A percentile compares a stretch with the other conserved stretches of the same genome.
These are phyloP conservation scores for Onychomys leucogaster DNA, from an alignment of 2,797 vertebrate genomes.

Conservation along the genomic window DNA sequence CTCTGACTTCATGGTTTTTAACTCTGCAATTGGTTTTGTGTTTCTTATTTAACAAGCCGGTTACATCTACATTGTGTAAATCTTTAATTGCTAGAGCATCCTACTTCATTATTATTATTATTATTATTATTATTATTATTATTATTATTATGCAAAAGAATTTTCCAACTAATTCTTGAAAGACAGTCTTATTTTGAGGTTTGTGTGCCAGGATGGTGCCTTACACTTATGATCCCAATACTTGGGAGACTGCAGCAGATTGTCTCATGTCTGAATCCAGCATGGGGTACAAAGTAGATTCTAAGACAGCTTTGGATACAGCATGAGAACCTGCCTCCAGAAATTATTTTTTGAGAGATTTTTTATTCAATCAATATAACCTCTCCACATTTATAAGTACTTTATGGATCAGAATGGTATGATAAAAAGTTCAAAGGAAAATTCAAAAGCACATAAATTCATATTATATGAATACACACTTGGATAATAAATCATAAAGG, in stretches of 20 bases:
- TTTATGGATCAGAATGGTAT: neutral
- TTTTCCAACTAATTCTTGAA: conserved; percentile 24
- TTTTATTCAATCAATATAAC: neutral
- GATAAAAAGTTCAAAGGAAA: neutral
- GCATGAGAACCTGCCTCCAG: neutral
- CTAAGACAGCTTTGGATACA: neutral
- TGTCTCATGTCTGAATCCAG: neutral
- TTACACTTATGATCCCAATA: neutral
- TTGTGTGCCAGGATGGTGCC: neutral
- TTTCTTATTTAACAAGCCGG: too few species aligned
- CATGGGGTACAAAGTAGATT: neutral
- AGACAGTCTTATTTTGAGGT: neutral
- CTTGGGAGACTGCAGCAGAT: neutral
- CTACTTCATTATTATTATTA: neutral
- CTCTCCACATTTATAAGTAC: neutral
- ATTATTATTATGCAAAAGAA: neutral
- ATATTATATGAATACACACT: neutral
- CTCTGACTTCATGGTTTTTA: too few species aligned
- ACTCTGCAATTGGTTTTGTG: too few species aligned
- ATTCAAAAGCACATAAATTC: neutral
- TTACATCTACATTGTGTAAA: neutral
- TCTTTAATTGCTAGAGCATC: neutral
- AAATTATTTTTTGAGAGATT: neutral
- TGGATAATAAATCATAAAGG: neutral
- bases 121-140: neutral